These are phyloP conservation scores for Ailurus styani DNA, from an alignment of 2,113 vertebrate species.

Conservation along the genomic window DNA sequence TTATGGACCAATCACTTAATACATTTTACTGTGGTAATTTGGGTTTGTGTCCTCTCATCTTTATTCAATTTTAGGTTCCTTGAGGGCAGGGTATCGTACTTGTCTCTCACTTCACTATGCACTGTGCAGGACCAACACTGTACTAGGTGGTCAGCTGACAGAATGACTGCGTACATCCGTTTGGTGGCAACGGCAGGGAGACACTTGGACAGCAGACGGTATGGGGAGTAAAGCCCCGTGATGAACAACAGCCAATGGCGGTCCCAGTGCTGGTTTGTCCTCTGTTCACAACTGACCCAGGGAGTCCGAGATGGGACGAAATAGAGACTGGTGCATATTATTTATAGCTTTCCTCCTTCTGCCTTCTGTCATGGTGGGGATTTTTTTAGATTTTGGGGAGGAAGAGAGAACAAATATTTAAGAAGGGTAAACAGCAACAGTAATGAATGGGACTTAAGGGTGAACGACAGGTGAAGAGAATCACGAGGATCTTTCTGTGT, in stretches of 20 bases:
- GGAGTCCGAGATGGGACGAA: background rate
- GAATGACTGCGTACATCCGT: background rate
- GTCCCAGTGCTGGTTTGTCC: background rate
- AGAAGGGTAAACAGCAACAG: background rate
- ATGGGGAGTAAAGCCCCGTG: background rate
- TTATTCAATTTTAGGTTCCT: background rate
- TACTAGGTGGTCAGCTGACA: background rate
- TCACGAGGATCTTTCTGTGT: background rate
- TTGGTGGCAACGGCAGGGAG: background rate
- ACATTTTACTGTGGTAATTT: background rate
- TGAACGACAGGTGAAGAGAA: background rate
- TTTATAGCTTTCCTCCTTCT: background rate
- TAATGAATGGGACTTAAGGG: background rate
- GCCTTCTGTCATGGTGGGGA: background rate
- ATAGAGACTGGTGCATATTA: background rate
- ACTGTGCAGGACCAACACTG: background rate
- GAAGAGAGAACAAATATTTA: background rate
- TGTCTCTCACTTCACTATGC: background rate
- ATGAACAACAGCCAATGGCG: background rate
- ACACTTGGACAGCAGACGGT: background rate
- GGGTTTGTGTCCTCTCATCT: background rate
- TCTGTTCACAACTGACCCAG: background rate
- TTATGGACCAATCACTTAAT: background rate
- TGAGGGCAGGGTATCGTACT: background rate
- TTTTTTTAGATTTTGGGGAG: background rate